phyloP scores from a whole-genome alignment of 2,113 vertebrate genomes.

The Myotis lucifugus region DNA sequence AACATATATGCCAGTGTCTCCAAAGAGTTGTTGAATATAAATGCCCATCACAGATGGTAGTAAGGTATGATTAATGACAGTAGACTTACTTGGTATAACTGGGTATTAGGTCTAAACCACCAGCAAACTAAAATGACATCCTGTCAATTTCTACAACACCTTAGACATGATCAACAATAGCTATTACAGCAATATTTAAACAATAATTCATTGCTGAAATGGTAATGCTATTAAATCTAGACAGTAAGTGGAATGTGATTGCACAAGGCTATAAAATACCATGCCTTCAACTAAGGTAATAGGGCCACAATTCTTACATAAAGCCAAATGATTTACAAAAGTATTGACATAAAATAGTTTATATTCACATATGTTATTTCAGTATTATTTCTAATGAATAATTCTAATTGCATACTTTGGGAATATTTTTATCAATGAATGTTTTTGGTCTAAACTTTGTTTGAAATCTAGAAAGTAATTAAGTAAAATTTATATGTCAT shows the following conservation, averaged over 20 bases:
- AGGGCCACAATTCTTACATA: not conserved
- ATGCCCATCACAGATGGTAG: not conserved
- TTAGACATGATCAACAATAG: constrained; percentile 16
- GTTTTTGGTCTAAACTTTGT: not conserved
- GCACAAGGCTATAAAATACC: not conserved
- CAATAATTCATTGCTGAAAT: constrained; percentile 18
- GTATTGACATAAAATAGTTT: not conserved
- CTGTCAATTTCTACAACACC: not conserved
- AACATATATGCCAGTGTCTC: not conserved
- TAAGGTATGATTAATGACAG: not conserved
- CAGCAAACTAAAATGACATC: constrained; percentile 37
- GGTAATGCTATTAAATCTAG: not conserved
- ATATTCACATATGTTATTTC: not conserved
- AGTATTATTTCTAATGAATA: not conserved
- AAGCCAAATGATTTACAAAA: not conserved
- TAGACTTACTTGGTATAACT: not conserved
- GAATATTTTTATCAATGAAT: not conserved
- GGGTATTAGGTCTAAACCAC: not conserved
- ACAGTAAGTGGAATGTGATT: not conserved
- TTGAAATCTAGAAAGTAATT: not conserved
- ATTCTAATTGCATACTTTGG: not conserved
- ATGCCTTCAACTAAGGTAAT: not conserved
- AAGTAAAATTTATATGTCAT: not conserved
- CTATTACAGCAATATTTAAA: not conserved
- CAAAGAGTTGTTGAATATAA: not conserved